Evolutionary conservation across 53 echinoderm and acorn worm species (phyloP).

Genomic region (Patiria pectinifera): DNA sequence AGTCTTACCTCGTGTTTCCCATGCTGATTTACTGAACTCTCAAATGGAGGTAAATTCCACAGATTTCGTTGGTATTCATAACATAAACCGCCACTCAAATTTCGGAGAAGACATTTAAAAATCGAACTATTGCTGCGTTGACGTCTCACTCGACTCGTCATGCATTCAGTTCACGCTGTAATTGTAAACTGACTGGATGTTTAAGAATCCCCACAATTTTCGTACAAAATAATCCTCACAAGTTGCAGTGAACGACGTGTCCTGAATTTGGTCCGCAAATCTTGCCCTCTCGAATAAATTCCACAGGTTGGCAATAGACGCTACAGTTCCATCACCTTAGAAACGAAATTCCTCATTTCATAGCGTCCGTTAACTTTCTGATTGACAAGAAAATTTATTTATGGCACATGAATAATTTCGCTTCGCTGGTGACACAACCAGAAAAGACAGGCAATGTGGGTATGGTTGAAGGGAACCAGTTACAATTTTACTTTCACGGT

Average conservation of each 20-base stretch:
- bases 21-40: not conserved
- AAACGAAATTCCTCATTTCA: slow-evolving; percentile 46
- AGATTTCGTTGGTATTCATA: slow-evolving; percentile 8
- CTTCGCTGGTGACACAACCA: slow-evolving; percentile 23
- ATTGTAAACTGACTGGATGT: not conserved
- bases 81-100: not conserved
- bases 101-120: not conserved
- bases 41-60: not conserved
- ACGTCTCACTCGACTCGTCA: not conserved
- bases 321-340: slow-evolving; percentile 26
- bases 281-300: not conserved
- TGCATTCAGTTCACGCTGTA: not conserved
- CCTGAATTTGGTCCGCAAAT: not conserved
- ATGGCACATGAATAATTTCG: slow-evolving; percentile 36
- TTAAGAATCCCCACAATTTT: not conserved
- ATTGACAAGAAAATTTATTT: slow-evolving; percentile 1
- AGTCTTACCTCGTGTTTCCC: slow-evolving; percentile 11
- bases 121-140: not conserved
- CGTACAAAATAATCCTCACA: not conserved
- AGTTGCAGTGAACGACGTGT: not conserved
- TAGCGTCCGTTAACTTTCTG: slow-evolving; percentile 25
- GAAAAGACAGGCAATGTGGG: no score
- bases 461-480: slow-evolving; percentile 34
- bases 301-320: slow-evolving; percentile 5
- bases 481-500: slow-evolving; percentile 42